Conservation (phyloP, 2,113 vertebrate species). For the Sterrhoptilus dennistouni region DNA sequence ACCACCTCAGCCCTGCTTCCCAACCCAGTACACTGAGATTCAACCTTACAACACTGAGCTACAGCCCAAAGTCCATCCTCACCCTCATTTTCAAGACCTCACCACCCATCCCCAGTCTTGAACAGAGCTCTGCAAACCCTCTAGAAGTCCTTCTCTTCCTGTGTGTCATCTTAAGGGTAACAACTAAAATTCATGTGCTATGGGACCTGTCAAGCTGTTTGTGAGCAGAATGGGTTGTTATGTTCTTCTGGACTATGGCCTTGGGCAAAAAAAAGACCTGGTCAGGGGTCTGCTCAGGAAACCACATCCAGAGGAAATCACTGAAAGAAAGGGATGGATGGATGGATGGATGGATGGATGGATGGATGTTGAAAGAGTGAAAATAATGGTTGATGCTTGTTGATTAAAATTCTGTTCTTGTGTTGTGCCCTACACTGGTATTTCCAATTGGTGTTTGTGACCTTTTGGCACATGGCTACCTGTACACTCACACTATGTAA, state of each 20-base stretch:
- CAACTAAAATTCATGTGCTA: neutral
- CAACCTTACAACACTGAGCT: neutral
- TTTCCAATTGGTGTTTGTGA: neutral
- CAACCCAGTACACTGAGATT: neutral
- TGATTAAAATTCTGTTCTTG: neutral
- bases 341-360: neutral
- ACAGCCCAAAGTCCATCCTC: neutral
- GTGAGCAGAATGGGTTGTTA: neutral
- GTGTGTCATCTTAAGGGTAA: neutral
- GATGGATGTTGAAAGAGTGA: neutral
- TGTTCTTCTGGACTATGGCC: neutral
- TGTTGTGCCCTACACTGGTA: neutral
- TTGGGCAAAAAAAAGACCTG: neutral
- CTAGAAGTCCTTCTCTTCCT: neutral
- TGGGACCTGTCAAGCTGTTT: neutral
- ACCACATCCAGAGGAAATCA: neutral
- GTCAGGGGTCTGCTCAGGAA: neutral
- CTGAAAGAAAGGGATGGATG: neutral
- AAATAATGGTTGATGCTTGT: neutral
- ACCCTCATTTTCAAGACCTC: neutral
- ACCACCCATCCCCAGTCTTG: neutral
- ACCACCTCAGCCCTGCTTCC: neutral
- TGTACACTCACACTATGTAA: rapidly evolving
- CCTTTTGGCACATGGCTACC: neutral
- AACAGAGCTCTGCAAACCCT: neutral